Percentiles rank a stretch among this genome's conserved stretches.
phyloP scores from a whole-genome alignment of 2,113 vertebrate genomes.

The Cryptotis parvus region DNA sequence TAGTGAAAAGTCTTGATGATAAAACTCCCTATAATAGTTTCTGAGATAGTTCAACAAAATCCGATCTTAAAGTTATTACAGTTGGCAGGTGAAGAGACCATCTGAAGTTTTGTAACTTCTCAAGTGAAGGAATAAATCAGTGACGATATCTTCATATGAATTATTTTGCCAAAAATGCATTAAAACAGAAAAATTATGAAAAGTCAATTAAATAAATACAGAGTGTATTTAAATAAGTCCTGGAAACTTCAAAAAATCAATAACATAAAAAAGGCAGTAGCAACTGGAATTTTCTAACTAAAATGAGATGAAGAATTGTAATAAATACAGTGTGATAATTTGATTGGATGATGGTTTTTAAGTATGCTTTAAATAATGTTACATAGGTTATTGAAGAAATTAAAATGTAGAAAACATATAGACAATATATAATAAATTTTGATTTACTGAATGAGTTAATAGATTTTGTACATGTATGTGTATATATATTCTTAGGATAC shows the following conservation, averaged over 20 bases:
- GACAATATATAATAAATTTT: not conserved
- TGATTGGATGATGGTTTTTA: not conserved
- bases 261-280: not conserved
- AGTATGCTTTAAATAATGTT: too few species aligned
- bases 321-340: not conserved
- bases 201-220: constrained; percentile 2
- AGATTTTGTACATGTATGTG: constrained; percentile 9
- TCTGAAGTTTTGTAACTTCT: too few species aligned
- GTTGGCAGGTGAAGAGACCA: too few species aligned
- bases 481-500: not conserved
- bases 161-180: not conserved
- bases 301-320: not conserved
- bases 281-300: not conserved
- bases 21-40: too few species aligned
- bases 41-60: too few species aligned
- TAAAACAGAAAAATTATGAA: constrained; percentile 13
- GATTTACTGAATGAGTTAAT: not conserved
- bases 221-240: not conserved
- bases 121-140: too few species aligned
- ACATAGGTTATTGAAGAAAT: not conserved
- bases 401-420: not conserved
- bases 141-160: too few species aligned
- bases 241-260: not conserved
- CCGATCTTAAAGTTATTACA: too few species aligned
- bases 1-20: too few species aligned